Base-by-base conservation (phyloP, 2,113 vertebrate species). In the Oenanthe oenanthe region DNA sequence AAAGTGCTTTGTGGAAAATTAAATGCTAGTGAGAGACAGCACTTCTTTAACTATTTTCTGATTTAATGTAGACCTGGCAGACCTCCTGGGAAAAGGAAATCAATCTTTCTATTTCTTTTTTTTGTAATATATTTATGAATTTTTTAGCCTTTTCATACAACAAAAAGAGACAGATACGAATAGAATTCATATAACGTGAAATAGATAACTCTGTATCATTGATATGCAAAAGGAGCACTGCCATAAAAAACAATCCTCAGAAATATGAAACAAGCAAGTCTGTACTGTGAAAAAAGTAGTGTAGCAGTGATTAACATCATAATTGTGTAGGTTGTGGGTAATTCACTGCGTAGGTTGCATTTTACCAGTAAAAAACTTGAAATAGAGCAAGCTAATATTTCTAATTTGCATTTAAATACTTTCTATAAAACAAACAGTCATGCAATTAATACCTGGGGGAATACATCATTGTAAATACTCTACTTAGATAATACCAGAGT, bases 331-430 rank as follows among this genome's bases (percentile, higher is more conserved):
- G 50, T 51, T 28, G 50, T 29, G 29, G 26, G 50, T 28, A 51
- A 72, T 89, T 91, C 36, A 53, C n/a, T 24, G 16, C 21, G 17
- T 36, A 85, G n/a, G n/a, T 48, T 84, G 11, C 3, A 4, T 73
- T 84, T 84, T 80, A 79, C 6, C 7, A 40, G 29, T 31, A 62
- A 65, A 77, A 56, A 67, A 54, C 32, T 1, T 40, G 28, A 34
- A 85, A 76, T 65, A 63, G 12, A 67, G 7, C 11, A 75, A 88
- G 36, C 5, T 72, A 94, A 67, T 92, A 18, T 75, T 78, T 87
- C 16, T 50, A 85, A 95, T 91, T 92, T 82, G 78, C 48, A 68
- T 93, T n/a, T 91, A 92, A 93, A 91, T 79, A 16, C 4, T 79
- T 87, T 73, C 22, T 54, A 42, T 28, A 62, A 95, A 95, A 71